These are phyloP conservation scores for Saiga tatarica DNA, from an alignment of 2,113 vertebrate species.

Conservation along the genomic window DNA sequence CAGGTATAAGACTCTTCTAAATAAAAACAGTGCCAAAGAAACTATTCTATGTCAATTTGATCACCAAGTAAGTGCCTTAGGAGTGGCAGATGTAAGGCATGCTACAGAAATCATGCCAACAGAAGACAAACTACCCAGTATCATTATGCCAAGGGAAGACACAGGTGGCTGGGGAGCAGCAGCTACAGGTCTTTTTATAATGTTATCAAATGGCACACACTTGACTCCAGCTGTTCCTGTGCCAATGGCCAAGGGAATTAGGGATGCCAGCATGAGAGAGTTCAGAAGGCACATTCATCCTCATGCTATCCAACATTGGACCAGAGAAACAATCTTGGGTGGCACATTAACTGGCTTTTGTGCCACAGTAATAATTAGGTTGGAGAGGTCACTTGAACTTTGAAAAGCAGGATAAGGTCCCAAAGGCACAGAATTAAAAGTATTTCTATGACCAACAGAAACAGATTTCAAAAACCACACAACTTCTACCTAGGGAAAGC, in stretches of 20 bases:
- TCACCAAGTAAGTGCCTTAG: constrained; percentile 65
- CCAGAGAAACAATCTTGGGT: constrained; percentile 53
- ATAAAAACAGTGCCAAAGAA: constrained; percentile 58
- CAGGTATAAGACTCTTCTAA: constrained; percentile 59
- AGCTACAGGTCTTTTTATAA: constrained; percentile 70
- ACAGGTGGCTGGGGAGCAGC: constrained; percentile 73
- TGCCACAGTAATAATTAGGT: constrained; percentile 33
- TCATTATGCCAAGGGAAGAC: constrained; percentile 66
- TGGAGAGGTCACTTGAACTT: constrained; percentile 51
- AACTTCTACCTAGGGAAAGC: background rate
- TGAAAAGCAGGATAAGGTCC: constrained; percentile 16
- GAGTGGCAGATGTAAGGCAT: constrained; percentile 72
- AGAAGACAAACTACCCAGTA: constrained; percentile 68
- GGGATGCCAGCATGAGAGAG: constrained; percentile 50
- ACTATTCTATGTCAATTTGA: constrained; percentile 66
- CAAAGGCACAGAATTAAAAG: background rate
- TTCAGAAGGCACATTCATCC: constrained; percentile 51
- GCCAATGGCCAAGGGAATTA: constrained; percentile 66
- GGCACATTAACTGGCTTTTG: constrained; percentile 28
- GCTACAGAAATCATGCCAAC: constrained; percentile 66
- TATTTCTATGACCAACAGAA: constrained; percentile 15
- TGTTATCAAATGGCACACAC: constrained; percentile 66
- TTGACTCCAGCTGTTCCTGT: constrained; percentile 66
- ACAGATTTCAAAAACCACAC: background rate
- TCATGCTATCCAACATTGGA: constrained; percentile 29